phyloP scores from a whole-genome alignment of 2,888 invertebrate species.

The Hetaerina titia region DNA sequence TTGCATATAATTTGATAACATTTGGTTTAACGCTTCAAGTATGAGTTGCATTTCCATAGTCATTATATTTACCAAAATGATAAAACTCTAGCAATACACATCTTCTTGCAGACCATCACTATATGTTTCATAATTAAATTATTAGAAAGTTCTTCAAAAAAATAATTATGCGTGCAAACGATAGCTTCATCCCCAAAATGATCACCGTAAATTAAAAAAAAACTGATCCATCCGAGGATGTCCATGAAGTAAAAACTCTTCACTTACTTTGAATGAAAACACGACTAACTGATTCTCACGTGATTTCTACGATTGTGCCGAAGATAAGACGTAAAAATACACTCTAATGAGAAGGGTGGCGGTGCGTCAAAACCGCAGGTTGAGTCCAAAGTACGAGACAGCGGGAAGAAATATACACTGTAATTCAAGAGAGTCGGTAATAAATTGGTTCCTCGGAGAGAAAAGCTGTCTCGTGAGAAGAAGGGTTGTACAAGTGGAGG shows the following conservation, averaged over 20 bases:
- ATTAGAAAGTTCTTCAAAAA: no score
- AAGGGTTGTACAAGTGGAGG: background rate
- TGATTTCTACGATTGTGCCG: background rate
- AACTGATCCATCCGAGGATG: no score
- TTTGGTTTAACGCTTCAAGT: no score
- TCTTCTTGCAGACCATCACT: no score
- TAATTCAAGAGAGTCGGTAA: constrained; percentile 15
- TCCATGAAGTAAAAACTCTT: background rate
- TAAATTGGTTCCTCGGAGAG: constrained; percentile 11
- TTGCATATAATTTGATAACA: no score
- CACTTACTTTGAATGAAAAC: background rate
- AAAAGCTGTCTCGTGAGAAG: constrained; percentile 18
- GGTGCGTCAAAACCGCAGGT: background rate
- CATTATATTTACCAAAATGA: no score
- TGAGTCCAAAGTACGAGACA: background rate
- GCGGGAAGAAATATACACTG: constrained; percentile 21
- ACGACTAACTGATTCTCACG: background rate
- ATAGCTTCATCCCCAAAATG: no score
- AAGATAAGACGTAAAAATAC: background rate
- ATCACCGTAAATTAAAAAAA: no score
- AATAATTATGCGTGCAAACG: no score
- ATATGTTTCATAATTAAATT: no score
- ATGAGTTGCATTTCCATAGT: no score
- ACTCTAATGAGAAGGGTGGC: constrained; percentile 6
- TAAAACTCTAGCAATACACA: no score